Evolutionary conservation across 2,797 vertebrate genomes (phyloP), one percentile per base, ranked within the genome.

Genomic region (Octomys mimax): DNA sequence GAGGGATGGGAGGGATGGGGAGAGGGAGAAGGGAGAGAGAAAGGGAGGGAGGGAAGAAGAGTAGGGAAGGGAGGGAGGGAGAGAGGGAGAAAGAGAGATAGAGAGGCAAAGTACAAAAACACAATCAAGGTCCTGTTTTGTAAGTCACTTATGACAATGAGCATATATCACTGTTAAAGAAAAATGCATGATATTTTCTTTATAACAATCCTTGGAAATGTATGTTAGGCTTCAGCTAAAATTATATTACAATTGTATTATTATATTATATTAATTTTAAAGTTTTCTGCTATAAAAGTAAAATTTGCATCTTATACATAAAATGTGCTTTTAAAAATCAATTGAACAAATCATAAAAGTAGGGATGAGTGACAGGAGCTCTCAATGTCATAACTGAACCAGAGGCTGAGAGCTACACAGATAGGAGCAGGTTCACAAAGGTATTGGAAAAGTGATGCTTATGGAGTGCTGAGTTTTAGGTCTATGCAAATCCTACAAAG

Each of bases 331-430:
- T 88, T 14, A 36, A 87, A 87, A 87, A 66, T 18, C 2, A 68
- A 21, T 73, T 4, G 0, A 61, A 21, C 0, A 28, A 28, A 5
- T 83, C 78, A n/a, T 14, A 13, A 54, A 57, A 95, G 24, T 24
- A 13, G 12, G 1, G 18, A 21, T 1, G 8, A 18, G 9, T 0
- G 10, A 24, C 3, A 5, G 22, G 3, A 4, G 39, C 78, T 83
- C 22, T 57, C 52, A 2, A 42, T 78, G 3, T 12, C 46, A 82
- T 6, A 91, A 57, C 0, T 71, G 19, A 87, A 42, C 26, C 78
- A 21, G 39, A 18, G 24, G 10, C 10, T 77, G 54, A 91, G 14
- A 89, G 28, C 33, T 79, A 68, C 7, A 77, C 2, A 86, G 24
- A 42, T 59, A 57, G 9, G 22, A 62, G 6, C 1, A 90, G 42